Conservation (phyloP, 2,888 invertebrate genomes). For the Deroplatys truncata region DNA sequence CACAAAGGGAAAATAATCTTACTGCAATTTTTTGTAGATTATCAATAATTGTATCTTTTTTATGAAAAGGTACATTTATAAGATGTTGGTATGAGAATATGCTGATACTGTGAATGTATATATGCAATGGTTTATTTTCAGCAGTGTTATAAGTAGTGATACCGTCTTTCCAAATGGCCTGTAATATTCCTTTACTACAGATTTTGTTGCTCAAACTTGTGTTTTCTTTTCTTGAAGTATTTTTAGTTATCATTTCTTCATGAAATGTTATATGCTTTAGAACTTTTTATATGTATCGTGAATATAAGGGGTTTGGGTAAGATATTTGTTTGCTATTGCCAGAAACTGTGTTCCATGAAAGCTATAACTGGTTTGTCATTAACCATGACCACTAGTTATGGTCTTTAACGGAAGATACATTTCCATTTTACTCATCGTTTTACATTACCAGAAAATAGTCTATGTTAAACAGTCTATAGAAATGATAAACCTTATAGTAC, state of each 20-base stretch:
- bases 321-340: background rate
- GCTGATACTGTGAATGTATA: background rate
- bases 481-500: background rate
- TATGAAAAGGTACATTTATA: background rate
- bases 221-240: background rate
- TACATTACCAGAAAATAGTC: background rate
- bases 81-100: background rate
- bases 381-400: background rate
- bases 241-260: background rate
- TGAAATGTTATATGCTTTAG: background rate
- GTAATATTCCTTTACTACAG: conserved; percentile 1
- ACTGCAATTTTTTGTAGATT: conserved; percentile 1
- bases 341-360: background rate
- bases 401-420: background rate
- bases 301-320: background rate
- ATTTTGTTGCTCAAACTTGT: background rate
- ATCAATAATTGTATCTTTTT: background rate
- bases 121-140: background rate
- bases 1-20: background rate
- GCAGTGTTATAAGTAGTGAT: background rate
- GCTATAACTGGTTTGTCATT: background rate
- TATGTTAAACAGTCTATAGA: background rate
- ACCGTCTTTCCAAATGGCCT: conserved; percentile 6
- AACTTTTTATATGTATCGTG: conserved; percentile 1
- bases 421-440: background rate